Evolutionary conservation across 2,113 vertebrate species (phyloP), one percentile per base, ranked within the genome.

Genomic region (Ophthalmolycus amberensis): DNA sequence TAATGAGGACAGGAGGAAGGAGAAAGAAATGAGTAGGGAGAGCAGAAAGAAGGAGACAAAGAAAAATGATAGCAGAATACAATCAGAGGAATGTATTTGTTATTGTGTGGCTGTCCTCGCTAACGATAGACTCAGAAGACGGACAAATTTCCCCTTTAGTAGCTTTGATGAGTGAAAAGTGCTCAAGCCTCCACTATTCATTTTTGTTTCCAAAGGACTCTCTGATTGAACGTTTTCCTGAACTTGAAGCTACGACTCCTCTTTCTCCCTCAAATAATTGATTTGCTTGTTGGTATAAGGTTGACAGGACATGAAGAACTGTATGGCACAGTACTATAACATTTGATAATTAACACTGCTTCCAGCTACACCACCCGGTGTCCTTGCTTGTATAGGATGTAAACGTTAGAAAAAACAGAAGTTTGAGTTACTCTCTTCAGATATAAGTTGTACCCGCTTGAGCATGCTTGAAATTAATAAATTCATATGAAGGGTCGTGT

Each of bases 21-120:
- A 82, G 84, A 76, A 89, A 86, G 90, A 90, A 92, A 93, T 90
- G 87, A 91, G 90, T 90, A 77, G 88, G 79, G 65, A 84, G 85
- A 89, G 82, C 59, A 87, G 88, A 89, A 88, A 93, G 72, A 91
- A 92, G 63, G 79, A 92, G 91, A 91, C 89, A 87, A 90, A 85
- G 91, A 93, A 88, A 92, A 90, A 93, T 90, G 92, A 90, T 62
- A 71, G 83, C 70, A 56, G 85, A 88, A 85, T 83, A 85, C 88
- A 94, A 92, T 92, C 92, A 89, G 71, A 89, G 79, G 86, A 89
- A 89, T 91, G 85, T 88, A 92, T 93, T 93, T 93, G 89, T 90
- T 91, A 88, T 90, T 92, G 86, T 89, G 83, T 62, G 89, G 60
- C 86, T 87, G 90, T 91, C 87, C 66, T 86, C 89, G 75, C 54